Conservation (phyloP, 2,113 vertebrate species). For the Calidris pugnax region DNA sequence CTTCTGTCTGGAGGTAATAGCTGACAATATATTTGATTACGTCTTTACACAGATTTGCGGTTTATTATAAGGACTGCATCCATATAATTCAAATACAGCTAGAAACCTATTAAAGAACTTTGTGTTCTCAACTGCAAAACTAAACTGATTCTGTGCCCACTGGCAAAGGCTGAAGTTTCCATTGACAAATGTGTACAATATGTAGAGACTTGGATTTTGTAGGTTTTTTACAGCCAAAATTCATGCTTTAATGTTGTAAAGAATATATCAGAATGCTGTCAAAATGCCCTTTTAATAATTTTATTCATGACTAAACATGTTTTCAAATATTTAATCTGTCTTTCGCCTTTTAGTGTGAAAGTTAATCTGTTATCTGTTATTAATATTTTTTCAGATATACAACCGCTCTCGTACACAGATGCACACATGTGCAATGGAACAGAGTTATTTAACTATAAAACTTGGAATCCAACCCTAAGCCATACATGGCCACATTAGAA, state of each 20-base stretch:
- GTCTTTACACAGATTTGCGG: background rate
- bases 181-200: background rate
- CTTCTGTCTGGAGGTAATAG: background rate
- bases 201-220: background rate
- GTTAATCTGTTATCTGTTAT: background rate
- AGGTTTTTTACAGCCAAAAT: background rate
- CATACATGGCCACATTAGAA: conserved; percentile 20
- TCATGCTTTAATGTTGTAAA: background rate
- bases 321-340: conserved; percentile 16
- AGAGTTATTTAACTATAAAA: background rate
- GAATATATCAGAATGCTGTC: background rate
- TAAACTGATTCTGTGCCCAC: background rate
- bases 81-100: background rate
- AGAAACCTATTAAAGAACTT: background rate
- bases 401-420: background rate
- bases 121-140: background rate
- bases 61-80: background rate
- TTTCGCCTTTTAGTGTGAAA: background rate
- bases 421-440: background rate
- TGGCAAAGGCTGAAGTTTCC: background rate
- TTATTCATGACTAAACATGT: background rate
- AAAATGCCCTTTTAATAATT: background rate
- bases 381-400: background rate
- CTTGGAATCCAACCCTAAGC: conserved; percentile 17
- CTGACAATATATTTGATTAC: background rate